Base-by-base conservation (phyloP, 2,797 vertebrate genomes). In the Urophycis tenuis region DNA sequence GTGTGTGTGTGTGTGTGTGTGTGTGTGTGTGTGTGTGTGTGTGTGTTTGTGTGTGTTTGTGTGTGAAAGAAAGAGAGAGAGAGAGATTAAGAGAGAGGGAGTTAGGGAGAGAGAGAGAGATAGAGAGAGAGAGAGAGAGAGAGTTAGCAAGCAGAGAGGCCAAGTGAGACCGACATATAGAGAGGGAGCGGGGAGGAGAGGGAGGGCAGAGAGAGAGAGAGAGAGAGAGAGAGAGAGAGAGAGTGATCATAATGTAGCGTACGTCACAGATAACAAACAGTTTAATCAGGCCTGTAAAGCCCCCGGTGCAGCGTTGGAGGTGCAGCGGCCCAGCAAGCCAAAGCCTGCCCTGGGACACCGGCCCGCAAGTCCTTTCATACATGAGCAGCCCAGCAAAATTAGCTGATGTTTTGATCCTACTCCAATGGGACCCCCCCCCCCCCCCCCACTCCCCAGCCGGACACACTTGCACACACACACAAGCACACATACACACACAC, bases 351-450 rank as follows among this genome's bases (percentile, higher is more conserved):
- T 82, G 90, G 49, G 74, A 87, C 91, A 92, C 79, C 77, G 78
- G 79, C 84, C 82, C 91, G 89, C 90, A 89, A 89, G 82, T 84
- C 83, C 80, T 79, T 91, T 92, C 90, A 92, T 87, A 87, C 91
- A 91, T 93, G 92, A 92, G 89, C 90, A 89, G 89, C 90, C 90
- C 87, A 82, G 90, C 89, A 92, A 92, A 92, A 93, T 95, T 92
- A 94, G 90, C 86, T 92, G 87, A 88, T 94, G 93, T 94, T 94
- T 87, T 94, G 92, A 94, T 94, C 88, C 88, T 85, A 81, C 82
- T 86, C 82, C 86, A 81, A 79, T 81, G 91, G 91, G 91, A 92
- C 83, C 78, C 41, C 53, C 70, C 30, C 32, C 45, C 83, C 79
- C 22, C 81, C 77, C 79, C 35, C n/a, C n/a, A n/a, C n/a, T 77